A percentile compares a stretch with the other conserved stretches of the same genome.
These are phyloP conservation scores for Oreocharis arfaki DNA, from an alignment of 2,113 vertebrate species.

Conservation along the genomic window DNA sequence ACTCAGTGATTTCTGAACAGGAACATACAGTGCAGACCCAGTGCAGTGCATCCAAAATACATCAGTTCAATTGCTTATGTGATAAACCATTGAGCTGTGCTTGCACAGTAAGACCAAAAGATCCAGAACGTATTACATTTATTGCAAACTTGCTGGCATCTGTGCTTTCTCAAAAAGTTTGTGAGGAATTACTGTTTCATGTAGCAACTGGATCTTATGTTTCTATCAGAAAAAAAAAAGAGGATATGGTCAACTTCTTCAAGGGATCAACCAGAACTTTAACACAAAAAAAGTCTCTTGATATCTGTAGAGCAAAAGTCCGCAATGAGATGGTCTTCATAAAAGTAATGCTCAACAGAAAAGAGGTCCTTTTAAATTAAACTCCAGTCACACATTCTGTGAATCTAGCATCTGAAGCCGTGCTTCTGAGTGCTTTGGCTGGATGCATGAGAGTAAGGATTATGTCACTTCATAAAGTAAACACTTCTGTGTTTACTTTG, in stretches of 20 bases:
- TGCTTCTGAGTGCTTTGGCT: background rate
- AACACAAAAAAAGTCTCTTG: background rate
- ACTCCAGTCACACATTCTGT: background rate
- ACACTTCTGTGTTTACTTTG: background rate
- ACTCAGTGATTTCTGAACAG: background rate
- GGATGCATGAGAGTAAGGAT: background rate
- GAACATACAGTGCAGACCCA: background rate
- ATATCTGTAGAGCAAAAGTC: background rate
- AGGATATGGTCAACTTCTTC: background rate
- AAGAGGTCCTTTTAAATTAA: background rate
- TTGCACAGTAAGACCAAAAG: background rate
- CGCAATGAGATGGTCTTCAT: background rate
- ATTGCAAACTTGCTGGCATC: background rate
- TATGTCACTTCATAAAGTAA: background rate
- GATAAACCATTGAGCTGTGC: background rate
- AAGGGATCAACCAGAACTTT: background rate
- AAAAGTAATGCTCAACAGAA: background rate
- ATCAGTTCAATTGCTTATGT: background rate
- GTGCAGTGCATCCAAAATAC: background rate
- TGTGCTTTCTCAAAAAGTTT: background rate
- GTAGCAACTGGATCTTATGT: background rate
- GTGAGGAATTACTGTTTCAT: background rate
- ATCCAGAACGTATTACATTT: background rate
- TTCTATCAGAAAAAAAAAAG: background rate
- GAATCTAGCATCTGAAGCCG: background rate